Conservation (phyloP, 2,113 vertebrate species). For the Leiothrix lutea region DNA sequence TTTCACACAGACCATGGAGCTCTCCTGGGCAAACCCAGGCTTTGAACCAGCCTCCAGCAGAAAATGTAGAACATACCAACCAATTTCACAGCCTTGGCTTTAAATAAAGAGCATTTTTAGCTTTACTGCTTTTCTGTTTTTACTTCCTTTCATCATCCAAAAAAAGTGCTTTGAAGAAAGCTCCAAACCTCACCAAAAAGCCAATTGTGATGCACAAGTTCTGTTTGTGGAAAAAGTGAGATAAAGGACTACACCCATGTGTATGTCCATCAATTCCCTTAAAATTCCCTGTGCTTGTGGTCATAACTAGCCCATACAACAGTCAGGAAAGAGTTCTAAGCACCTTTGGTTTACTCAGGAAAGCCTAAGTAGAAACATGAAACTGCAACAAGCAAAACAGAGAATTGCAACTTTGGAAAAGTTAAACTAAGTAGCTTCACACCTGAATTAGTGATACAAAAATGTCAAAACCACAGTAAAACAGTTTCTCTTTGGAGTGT, state of each 20-base stretch:
- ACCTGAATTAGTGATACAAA: not conserved
- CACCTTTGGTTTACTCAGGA: not conserved
- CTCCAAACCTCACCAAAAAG: not conserved
- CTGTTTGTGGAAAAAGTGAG: not conserved
- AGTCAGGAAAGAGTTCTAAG: not conserved
- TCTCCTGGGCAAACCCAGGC: not conserved
- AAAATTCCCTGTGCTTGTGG: not conserved
- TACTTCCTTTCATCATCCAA: not conserved
- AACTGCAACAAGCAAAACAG: not conserved
- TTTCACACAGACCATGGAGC: not conserved
- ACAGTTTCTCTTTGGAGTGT: not conserved
- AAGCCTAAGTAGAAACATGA: not conserved
- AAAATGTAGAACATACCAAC: not conserved
- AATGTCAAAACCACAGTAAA: not conserved
- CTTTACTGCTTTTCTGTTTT: not conserved
- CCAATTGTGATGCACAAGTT: accelerated
- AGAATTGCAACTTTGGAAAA: not conserved
- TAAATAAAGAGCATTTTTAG: not conserved
- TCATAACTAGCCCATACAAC: not conserved
- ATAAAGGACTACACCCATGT: not conserved
- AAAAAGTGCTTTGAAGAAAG: not conserved
- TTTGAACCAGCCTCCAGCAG: not conserved
- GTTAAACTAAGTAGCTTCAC: not conserved
- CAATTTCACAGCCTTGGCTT: not conserved
- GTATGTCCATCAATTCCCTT: not conserved